These are phyloP conservation scores for Celastrina argiolus DNA, from an alignment of 2,888 invertebrate species.

Conservation along the genomic window DNA sequence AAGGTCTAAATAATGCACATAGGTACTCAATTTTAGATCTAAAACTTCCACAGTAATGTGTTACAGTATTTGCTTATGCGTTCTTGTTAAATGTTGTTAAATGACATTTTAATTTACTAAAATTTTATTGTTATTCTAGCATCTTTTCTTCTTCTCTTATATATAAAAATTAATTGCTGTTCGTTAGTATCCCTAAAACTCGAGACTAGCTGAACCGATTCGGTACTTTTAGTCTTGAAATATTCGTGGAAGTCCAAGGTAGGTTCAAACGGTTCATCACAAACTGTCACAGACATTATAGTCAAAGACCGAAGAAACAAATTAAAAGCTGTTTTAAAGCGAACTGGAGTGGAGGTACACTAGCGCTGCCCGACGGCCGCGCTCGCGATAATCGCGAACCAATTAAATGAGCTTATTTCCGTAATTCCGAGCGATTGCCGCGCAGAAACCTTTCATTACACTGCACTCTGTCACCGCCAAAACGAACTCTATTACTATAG, in stretches of 20 bases:
- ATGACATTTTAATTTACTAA: too few relatives aligned
- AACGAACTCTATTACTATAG: neutral
- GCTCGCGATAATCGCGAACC: constrained; percentile 61
- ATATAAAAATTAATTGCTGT: too few relatives aligned
- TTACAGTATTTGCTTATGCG: too few relatives aligned
- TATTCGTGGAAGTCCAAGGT: too few relatives aligned
- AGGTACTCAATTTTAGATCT: too few relatives aligned
- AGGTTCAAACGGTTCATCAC: too few relatives aligned
- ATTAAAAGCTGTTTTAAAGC: constrained; percentile 32
- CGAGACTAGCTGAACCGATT: neutral
- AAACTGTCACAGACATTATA: neutral
- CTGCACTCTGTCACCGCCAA: constrained; percentile 32
- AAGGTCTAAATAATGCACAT: neutral
- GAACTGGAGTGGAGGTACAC: constrained; percentile 33
- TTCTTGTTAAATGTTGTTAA: too few relatives aligned
- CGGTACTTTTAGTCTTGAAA: too few relatives aligned
- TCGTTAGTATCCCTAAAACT: too few relatives aligned
- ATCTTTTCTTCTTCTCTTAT: too few relatives aligned
- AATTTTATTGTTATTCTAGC: too few relatives aligned
- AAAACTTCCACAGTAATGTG: too few relatives aligned
- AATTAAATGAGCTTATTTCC: constrained; percentile 76
- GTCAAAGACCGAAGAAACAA: neutral
- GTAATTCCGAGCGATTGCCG: constrained; percentile 66
- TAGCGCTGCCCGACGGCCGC: constrained; percentile 24
- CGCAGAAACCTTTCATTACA: constrained; percentile 50